Percentiles rank a stretch among this genome's conserved stretches.
Evolutionary conservation across 2,888 invertebrate species (phyloP).

Genomic region (Ceratothoa steindachneri): DNA sequence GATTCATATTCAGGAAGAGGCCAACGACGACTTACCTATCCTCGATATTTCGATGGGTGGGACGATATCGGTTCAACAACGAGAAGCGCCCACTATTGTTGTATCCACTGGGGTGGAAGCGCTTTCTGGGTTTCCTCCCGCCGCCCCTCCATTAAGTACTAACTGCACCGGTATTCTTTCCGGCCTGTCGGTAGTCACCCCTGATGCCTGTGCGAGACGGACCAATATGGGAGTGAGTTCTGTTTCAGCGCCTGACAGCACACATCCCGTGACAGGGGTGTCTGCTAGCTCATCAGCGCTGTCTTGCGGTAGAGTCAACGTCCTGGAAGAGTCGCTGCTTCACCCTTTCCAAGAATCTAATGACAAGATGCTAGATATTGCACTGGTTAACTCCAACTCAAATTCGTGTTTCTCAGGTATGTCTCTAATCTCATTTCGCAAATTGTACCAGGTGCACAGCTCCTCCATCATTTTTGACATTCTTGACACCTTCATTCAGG

Average conservation of each 20-base stretch:
- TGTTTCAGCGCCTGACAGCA: not conserved
- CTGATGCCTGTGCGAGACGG: too few species aligned
- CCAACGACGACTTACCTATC: not conserved
- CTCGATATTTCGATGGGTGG: slow-evolving; percentile 1
- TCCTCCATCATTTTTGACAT: too few species aligned
- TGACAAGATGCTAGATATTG: not conserved
- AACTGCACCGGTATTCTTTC: not conserved
- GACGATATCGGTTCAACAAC: not conserved
- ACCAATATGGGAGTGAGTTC: not conserved
- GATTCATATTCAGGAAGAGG: not conserved
- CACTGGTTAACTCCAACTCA: not conserved
- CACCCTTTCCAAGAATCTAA: not conserved
- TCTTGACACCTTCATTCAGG: too few species aligned
- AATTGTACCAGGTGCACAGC: too few species aligned
- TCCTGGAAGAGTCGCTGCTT: not conserved
- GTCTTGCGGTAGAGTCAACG: not conserved
- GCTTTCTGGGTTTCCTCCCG: not conserved
- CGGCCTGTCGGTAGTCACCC: not conserved
- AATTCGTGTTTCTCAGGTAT: slow-evolving; percentile 3
- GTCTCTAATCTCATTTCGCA: too few species aligned
- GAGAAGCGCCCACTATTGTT: not conserved
- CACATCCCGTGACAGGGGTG: not conserved
- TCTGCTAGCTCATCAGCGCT: not conserved
- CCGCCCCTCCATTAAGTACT: not conserved
- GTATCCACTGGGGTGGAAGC: not conserved